These are phyloP conservation scores for Merluccius polli DNA, from an alignment of 2,797 vertebrate genomes.

Conservation along the genomic window DNA sequence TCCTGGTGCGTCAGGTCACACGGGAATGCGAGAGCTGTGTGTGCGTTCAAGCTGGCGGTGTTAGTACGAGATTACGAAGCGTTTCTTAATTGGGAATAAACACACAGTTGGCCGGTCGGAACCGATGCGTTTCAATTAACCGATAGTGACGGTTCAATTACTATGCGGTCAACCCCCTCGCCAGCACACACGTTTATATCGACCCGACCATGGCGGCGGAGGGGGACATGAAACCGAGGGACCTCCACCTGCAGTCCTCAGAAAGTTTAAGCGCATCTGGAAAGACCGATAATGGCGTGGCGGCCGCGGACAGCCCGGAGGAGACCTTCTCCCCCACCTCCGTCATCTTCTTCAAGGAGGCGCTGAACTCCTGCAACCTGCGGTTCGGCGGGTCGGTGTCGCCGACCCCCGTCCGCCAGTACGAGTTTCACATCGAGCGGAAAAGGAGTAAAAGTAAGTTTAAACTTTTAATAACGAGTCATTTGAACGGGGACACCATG, in stretches of 20 bases:
- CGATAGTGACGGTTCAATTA: constrained; percentile 25
- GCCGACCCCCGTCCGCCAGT: constrained; percentile 52
- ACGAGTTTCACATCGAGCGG: constrained; percentile 70
- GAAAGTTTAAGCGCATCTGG: constrained; percentile 42
- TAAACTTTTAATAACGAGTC: background rate
- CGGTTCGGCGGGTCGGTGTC: constrained; percentile 48
- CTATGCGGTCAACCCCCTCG: constrained; percentile 13
- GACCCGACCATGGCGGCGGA: constrained; percentile 53
- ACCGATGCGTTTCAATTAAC: constrained; percentile 3
- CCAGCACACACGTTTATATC: constrained; percentile 13
- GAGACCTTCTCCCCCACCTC: constrained; percentile 75
- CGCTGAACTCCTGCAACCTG: constrained; percentile 65
- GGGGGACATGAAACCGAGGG: constrained; percentile 21
- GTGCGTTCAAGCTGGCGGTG: background rate
- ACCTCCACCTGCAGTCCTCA: constrained; percentile 18
- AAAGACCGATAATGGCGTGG: constrained; percentile 56
- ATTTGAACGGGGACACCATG: too few species aligned
- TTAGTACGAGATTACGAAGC: background rate
- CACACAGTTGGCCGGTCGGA: background rate
- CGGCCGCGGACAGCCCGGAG: constrained; percentile 60
- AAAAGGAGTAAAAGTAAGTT: constrained; percentile 70
- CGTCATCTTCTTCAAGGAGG: constrained; percentile 78
- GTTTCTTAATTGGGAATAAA: background rate
- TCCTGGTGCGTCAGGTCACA: background rate
- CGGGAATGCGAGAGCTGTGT: background rate